phyloP scores from a whole-genome alignment of 2,888 invertebrate species.

The Ophioninae sp. region DNA sequence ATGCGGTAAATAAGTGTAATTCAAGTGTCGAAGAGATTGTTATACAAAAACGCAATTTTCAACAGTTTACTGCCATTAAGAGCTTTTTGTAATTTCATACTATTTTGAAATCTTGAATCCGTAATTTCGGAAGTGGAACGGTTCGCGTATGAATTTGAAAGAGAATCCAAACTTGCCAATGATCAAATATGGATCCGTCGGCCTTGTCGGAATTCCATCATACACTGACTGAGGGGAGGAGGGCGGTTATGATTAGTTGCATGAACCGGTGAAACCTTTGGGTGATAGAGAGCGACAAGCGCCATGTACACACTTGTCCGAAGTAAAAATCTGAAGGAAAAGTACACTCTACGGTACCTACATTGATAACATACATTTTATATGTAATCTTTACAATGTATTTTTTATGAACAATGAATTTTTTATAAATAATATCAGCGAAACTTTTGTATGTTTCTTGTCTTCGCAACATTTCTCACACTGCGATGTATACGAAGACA shows the following conservation, averaged over 20 bases:
- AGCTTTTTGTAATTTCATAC: not conserved
- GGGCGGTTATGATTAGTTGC: not conserved
- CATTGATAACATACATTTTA: slow-evolving; percentile 53
- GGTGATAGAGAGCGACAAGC: slow-evolving; percentile 1
- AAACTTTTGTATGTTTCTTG: slow-evolving; percentile 33
- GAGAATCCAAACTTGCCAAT: not conserved
- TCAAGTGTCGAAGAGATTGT: not conserved
- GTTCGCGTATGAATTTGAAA: not conserved
- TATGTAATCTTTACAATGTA: slow-evolving; percentile 59
- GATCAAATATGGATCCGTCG: not conserved
- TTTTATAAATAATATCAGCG: slow-evolving; percentile 52
- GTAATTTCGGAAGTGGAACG: not conserved
- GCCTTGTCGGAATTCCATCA: not conserved
- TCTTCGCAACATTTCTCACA: not conserved
- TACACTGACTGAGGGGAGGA: not conserved
- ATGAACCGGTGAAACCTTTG: slow-evolving; percentile 1
- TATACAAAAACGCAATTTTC: not conserved
- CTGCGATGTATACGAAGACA: not conserved
- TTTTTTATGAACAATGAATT: slow-evolving; percentile 53
- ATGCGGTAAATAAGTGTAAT: not conserved
- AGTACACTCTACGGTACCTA: slow-evolving; percentile 52
- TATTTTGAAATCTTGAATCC: not conserved
- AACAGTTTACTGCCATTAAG: not conserved
- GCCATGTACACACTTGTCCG: slow-evolving; percentile 43
- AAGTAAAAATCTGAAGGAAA: slow-evolving; percentile 40